Conservation (phyloP, 2,113 vertebrate genomes). For the Oncorhynchus keta region DNA sequence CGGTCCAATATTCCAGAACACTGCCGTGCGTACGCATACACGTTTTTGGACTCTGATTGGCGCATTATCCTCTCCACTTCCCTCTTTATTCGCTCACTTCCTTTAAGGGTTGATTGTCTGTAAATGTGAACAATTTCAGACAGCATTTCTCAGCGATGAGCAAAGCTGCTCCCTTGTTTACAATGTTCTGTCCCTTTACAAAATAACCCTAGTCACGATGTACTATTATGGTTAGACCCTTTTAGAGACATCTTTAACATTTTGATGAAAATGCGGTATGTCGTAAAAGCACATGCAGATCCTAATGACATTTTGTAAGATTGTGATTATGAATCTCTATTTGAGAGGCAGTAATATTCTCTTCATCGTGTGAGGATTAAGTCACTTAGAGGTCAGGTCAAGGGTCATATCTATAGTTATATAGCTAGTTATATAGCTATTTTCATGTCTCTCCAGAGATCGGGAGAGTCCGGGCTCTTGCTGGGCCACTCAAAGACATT, state of each 20-base stretch:
- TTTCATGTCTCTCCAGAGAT: no score
- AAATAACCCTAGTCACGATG: background rate
- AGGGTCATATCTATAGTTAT: no score
- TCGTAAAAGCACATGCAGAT: no score
- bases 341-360: background rate
- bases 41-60: background rate
- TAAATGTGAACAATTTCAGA: background rate
- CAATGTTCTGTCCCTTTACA: background rate
- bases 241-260: background rate
- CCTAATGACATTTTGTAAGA: no score
- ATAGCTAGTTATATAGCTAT: no score
- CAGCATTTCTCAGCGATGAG: background rate
- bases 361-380: background rate
- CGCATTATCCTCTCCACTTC: background rate
- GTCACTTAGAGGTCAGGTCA: background rate
- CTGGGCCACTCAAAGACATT: no score
- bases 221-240: background rate
- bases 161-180: background rate
- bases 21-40: no score
- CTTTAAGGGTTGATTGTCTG: background rate
- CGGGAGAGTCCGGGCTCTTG: no score
- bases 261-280: no score
- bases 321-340: background rate
- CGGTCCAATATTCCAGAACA: no score
- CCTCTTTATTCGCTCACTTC: background rate